These are phyloP conservation scores for Sycophaga agraensis DNA, from an alignment of 1,140 invertebrate species.

Conservation along the genomic window DNA sequence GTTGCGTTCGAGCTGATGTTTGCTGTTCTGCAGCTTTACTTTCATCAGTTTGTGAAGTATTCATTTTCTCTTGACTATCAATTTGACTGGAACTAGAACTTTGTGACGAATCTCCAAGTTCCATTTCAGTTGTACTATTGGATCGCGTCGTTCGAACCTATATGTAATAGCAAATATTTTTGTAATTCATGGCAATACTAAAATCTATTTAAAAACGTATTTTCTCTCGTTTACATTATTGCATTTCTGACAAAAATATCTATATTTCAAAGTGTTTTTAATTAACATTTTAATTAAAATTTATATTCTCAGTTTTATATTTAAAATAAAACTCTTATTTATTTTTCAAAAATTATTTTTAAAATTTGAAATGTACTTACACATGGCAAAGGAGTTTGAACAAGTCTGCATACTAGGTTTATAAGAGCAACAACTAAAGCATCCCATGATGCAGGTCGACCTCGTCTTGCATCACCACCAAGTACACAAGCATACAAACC, in stretches of 20 bases:
- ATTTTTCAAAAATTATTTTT: no score
- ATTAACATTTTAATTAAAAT: no score
- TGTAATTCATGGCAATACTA: no score
- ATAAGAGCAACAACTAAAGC: constrained; percentile 69
- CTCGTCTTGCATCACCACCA: constrained; percentile 63
- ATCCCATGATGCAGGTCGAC: constrained; percentile 65
- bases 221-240: no score
- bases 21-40: constrained; percentile 73
- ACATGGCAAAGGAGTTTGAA: constrained; percentile 66
- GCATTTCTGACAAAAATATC: no score
- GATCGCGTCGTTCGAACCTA: constrained; percentile 28
- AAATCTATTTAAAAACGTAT: no score
- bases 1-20: constrained; percentile 43
- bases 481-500: constrained; percentile 70
- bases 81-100: constrained; percentile 28
- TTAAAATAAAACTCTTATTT: not conserved
- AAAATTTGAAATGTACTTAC: constrained; percentile 32
- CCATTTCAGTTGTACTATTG: constrained; percentile 41
- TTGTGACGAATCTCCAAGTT: constrained; percentile 38
- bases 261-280: no score
- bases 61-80: constrained; percentile 41
- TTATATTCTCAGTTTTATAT: not conserved
- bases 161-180: constrained; percentile 11
- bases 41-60: constrained; percentile 73
- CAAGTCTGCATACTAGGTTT: constrained; percentile 68